Evolutionary conservation across 2,113 vertebrate species (phyloP), one percentile per base, ranked within the genome.

Genomic region (Cinclus cinclus): DNA sequence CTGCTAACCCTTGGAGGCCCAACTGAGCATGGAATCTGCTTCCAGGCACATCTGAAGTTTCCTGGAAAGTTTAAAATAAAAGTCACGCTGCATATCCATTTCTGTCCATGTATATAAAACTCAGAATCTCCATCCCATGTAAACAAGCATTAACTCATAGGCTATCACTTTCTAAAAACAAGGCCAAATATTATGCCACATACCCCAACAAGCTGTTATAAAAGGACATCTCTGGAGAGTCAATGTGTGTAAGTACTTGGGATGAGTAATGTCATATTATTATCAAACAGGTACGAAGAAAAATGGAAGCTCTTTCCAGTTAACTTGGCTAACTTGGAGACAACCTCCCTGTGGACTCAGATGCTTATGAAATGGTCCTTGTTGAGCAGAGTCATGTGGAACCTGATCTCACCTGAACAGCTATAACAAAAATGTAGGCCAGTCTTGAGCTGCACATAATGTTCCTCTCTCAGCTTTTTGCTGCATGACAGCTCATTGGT

Each of bases 261-360:
- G 31, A 84, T 80, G 95, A 95, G 80, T 96, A 94, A 94, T 42
- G 42, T 28, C 28, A 21, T 92, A 58, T 91, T 94, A 78, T 69
- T 82, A 93, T 92, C 95, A 93, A 53, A 75, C 1, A 24, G 25
- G 56, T 60, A 63, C 85, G 81, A 73, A 77, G 68, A 81, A 93
- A 93, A 92, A 76, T 19, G 47, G 47, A 69, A 95, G 80, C 80
- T 76, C 60, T 83, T 94, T 82, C 70, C 91, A 93, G 63, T 73
- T 77, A 68, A 85, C 81, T 62, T 11, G 1, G 31, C n/a, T 79
- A 44, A 88, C 39, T 31, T 23, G 5, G 88, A 96, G 94, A 95
- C 97, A 78, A 76, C 47, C 56, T 90, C 68, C 47, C 89, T 35
- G 1, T 33, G 63, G 59, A 46, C 55, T 37, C 4, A 13, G 80